Evolutionary conservation across 2,888 invertebrate genomes (phyloP), one percentile per base, ranked within the genome.

Genomic region (Opisthograptis luteolata): DNA sequence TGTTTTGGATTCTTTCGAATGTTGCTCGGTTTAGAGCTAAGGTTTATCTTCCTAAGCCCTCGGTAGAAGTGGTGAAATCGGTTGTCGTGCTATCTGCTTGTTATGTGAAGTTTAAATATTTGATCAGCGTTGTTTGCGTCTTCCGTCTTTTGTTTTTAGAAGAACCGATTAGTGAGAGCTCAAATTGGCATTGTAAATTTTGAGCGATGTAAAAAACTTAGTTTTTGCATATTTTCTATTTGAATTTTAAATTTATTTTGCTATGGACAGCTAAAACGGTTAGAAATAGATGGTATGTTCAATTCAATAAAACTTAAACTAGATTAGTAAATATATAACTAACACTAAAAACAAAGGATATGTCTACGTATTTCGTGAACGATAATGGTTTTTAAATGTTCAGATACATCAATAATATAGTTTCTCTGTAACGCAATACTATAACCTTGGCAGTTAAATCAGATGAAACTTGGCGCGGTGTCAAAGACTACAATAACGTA

Each of bases 401-500:
- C 14, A 15, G 6, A 37, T 28, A 19, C 39, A 39, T 28, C 28
- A 35, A 22, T 35, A 20, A 8, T 34, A 35, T 6, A 20, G 20
- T 43, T 22, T 14, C 2, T 36, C 13, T 46, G 40, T 49, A 34
- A 34, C n/a, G n/a, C n/a, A n/a, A n/a, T n/a, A 35, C 46, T 39
- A 32, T 39, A 55, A 36, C 70, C 70, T 76, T 81, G 81, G 73
- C 75, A 76, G 65, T 67, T 67, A 56, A 60, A 64, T 60, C 62
- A 54, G 60, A 70, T 70, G 70, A 68, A 61, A 77, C 63, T 81
- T 83, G 82, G 83, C 83, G 58, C 50, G 28, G 59, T 61, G 76
- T 82, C 83, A 83, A 83, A 46, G 48, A 30, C 37, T 55, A 43
- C 60, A 58, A 41, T 58, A 65, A 61, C 46, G 59, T 49, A 61